Evolutionary conservation across 2,888 invertebrate species (phyloP).

Genomic region (Chloroclystis v-ata): DNA sequence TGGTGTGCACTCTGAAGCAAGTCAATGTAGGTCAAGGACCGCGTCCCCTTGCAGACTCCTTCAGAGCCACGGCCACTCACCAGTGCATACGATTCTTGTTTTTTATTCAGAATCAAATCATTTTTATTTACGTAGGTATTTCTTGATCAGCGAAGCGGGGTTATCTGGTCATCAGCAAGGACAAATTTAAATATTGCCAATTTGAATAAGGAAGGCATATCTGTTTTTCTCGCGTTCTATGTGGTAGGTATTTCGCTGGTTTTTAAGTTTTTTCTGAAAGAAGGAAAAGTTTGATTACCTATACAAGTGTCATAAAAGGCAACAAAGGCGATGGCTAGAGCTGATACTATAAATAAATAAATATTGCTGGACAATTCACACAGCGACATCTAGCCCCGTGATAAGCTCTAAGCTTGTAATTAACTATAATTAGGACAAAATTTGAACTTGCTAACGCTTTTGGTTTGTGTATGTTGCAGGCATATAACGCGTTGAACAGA

Average conservation of each 20-base stretch:
- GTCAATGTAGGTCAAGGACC: conserved; percentile 72
- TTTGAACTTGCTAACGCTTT: too few species aligned
- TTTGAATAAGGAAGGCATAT: conserved; percentile 23
- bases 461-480: too few species aligned
- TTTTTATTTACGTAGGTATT: conserved; percentile 71
- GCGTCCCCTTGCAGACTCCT: conserved; percentile 73
- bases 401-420: too few species aligned
- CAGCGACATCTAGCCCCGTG: too few species aligned
- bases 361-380: too few species aligned
- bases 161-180: conserved; percentile 68
- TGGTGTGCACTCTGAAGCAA: conserved; percentile 24
- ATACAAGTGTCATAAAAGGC: too few species aligned
- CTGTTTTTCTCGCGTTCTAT: conserved; percentile 5
- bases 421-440: too few species aligned
- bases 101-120: conserved; percentile 72
- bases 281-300: too few species aligned
- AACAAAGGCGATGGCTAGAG: too few species aligned
- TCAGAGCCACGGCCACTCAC: conserved; percentile 70
- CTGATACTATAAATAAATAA: too few species aligned
- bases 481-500: too few species aligned
- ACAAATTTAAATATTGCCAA: conserved; percentile 51
- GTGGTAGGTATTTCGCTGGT: not conserved
- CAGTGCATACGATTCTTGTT: conserved; percentile 46
- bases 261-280: too few species aligned
- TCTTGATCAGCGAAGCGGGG: conserved; percentile 57